A percentile compares a stretch with the other conserved stretches of the same genome.
These are phyloP conservation scores for Epiperipatus broadwayi DNA, from an alignment of 2,888 invertebrate species.

Conservation along the genomic window DNA sequence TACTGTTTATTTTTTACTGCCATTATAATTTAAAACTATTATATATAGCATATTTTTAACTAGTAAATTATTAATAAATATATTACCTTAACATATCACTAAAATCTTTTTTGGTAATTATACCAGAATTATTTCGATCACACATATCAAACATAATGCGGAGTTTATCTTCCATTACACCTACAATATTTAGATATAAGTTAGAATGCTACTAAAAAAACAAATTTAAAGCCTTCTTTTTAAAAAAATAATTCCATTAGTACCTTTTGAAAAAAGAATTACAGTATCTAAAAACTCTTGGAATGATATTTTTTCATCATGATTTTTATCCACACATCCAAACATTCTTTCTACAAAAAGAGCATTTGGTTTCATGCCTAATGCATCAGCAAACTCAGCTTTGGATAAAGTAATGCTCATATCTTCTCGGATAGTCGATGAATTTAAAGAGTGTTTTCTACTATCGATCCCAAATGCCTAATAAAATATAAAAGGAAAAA, in stretches of 20 bases:
- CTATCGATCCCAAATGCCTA: too few species aligned
- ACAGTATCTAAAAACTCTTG: conserved; percentile 80
- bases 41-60: conserved; percentile 22
- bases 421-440: too few species aligned
- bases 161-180: conserved; percentile 71
- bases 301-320: conserved; percentile 79
- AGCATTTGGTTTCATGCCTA: conserved; percentile 85
- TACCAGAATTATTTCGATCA: conserved; percentile 78
- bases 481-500: too few species aligned
- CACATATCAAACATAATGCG: conserved; percentile 94
- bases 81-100: conserved; percentile 61
- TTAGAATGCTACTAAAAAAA: too few species aligned
- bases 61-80: neutral
- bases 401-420: conserved; percentile 71
- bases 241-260: too few species aligned
- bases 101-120: conserved; percentile 77
- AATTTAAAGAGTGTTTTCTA: too few species aligned
- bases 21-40: conserved; percentile 44
- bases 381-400: conserved; percentile 76
- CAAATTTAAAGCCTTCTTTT: too few species aligned
- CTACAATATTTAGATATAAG: too few species aligned
- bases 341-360: conserved; percentile 94
- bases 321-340: conserved; percentile 83
- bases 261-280: conserved; percentile 65
- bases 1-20: conserved; percentile 38